Evolutionary conservation across 2,113 vertebrate species (phyloP).

Genomic region (Strigops habroptila): DNA sequence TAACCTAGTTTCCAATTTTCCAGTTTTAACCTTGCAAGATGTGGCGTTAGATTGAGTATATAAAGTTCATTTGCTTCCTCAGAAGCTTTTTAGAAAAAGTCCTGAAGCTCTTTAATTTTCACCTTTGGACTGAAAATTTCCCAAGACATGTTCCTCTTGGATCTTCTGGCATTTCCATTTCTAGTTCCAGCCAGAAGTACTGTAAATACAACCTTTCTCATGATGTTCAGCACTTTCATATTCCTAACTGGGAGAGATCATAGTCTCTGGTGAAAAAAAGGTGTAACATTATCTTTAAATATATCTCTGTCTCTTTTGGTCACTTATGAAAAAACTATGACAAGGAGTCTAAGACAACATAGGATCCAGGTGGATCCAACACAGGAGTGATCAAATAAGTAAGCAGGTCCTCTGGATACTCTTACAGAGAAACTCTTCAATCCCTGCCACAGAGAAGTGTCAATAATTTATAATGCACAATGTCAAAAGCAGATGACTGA

Average conservation of each 20-base stretch:
- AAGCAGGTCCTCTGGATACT: background rate
- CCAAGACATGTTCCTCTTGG: background rate
- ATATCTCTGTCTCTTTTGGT: background rate
- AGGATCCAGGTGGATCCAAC: background rate
- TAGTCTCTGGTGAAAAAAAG: background rate
- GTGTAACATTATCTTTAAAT: background rate
- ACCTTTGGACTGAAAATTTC: background rate
- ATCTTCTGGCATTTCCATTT: background rate
- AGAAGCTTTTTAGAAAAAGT: background rate
- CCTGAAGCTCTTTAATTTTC: background rate
- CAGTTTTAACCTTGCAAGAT: background rate
- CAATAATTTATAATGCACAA: background rate
- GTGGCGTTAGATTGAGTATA: background rate
- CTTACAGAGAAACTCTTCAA: background rate
- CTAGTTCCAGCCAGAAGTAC: background rate
- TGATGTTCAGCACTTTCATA: background rate
- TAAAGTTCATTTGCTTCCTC: background rate
- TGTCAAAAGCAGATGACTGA: background rate
- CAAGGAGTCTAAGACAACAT: background rate
- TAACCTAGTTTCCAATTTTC: background rate
- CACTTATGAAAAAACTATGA: background rate
- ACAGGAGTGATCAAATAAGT: background rate
- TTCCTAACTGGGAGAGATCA: background rate
- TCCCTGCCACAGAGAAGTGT: background rate
- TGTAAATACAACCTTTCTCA: background rate